A percentile compares a stretch with the other conserved stretches of the same genome.
These are phyloP conservation scores for Caenorhabditis brenneri DNA, from an alignment of 1,140 invertebrate genomes.

Conservation along the genomic window DNA sequence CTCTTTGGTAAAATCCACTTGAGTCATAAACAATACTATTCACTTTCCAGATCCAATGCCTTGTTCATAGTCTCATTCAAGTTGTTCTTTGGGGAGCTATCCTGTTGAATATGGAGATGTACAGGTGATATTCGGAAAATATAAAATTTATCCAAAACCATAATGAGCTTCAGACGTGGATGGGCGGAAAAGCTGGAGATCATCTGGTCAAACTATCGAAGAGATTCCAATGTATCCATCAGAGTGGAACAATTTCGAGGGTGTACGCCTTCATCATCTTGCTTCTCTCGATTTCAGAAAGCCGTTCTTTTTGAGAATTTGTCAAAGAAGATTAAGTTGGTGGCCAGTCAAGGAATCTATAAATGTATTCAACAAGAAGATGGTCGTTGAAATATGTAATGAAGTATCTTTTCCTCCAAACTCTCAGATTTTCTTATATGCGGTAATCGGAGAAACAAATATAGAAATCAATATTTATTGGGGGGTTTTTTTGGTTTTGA, in stretches of 20 bases:
- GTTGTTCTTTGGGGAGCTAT: not conserved
- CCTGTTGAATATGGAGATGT: not conserved
- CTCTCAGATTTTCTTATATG: too few species aligned
- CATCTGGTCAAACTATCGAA: not conserved
- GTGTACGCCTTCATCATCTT: not conserved
- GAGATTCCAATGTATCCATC: not conserved
- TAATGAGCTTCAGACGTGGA: too few species aligned
- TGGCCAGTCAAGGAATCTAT: constrained; percentile 4
- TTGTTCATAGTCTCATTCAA: not conserved
- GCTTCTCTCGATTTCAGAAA: not conserved
- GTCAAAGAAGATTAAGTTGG: not conserved
- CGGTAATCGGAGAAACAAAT: too few species aligned
- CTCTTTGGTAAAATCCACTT: not conserved
- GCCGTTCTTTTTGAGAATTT: not conserved
- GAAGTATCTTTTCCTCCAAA: too few species aligned
- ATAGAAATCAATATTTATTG: too few species aligned
- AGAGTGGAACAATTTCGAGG: not conserved
- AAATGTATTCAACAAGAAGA: constrained; percentile 3
- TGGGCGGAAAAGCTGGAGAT: not conserved
- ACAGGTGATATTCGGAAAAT: too few species aligned
- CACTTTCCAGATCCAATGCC: not conserved
- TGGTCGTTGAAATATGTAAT: not conserved
- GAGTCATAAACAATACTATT: not conserved
- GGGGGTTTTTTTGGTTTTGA: too few species aligned
- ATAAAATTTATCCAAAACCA: too few species aligned